A percentile compares a stretch with the other conserved stretches of the same genome.
Conservation (phyloP, 2,797 vertebrate species). For the Coluber constrictor region DNA sequence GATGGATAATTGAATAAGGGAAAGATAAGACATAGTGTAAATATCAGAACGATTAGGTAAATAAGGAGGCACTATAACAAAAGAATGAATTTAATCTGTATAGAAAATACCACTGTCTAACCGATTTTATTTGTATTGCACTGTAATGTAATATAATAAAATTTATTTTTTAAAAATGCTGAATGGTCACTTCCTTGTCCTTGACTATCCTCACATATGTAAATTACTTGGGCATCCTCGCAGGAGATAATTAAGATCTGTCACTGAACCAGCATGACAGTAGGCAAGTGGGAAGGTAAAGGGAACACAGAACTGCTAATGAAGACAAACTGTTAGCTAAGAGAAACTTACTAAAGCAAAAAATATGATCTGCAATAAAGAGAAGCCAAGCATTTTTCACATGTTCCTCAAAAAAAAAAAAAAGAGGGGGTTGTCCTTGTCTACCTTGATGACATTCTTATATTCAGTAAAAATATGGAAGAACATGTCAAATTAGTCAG, state of each 20-base stretch:
- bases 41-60: too few species aligned
- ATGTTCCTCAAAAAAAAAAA: neutral
- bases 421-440: too few species aligned
- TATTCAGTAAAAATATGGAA: too few species aligned
- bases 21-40: too few species aligned
- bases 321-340: neutral
- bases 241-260: neutral
- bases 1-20: too few species aligned
- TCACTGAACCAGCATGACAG: neutral
- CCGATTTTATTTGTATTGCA: too few species aligned
- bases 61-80: too few species aligned
- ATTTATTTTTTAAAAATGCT: neutral
- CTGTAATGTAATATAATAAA: too few species aligned
- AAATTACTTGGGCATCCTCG: neutral
- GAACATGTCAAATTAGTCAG: too few species aligned
- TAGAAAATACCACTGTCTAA: too few species aligned
- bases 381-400: neutral
- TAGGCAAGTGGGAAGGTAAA: accelerated
- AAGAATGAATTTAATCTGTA: too few species aligned
- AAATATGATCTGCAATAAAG: neutral
- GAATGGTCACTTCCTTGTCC: neutral
- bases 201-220: neutral
- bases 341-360: neutral
- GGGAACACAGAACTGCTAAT: neutral
- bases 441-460: too few species aligned